These are phyloP conservation scores for Geopemphigus sp. DNA, from an alignment of 1,140 invertebrate species.

Conservation along the genomic window DNA sequence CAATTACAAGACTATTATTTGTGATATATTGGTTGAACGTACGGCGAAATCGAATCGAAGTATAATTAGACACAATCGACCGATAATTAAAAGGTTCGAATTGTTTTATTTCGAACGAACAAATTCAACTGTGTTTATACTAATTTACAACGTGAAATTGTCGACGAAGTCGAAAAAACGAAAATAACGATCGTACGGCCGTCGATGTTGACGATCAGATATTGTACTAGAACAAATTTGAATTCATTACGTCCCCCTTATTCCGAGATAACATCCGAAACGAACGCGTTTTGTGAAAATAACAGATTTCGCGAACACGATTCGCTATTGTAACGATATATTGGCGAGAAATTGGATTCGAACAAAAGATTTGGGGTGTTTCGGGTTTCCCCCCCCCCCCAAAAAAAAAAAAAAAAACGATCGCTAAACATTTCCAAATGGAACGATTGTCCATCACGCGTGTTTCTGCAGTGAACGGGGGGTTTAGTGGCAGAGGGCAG, in stretches of 20 bases:
- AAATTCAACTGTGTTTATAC: too few species aligned
- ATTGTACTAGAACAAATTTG: background rate
- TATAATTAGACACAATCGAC: too few species aligned
- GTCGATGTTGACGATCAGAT: background rate
- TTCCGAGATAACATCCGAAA: slow-evolving; percentile 19
- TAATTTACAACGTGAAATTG: too few species aligned
- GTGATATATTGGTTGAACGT: background rate
- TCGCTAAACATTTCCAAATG: slow-evolving; percentile 29
- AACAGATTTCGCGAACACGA: slow-evolving; percentile 29
- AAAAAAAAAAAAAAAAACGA: background rate
- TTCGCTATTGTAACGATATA: slow-evolving; percentile 6
- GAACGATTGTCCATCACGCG: slow-evolving; percentile 17
- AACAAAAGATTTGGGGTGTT: slow-evolving; percentile 32
- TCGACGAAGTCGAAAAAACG: too few species aligned
- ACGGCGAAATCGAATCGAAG: too few species aligned
- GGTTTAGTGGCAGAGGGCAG: background rate
- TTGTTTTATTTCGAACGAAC: too few species aligned
- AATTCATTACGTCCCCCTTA: slow-evolving; percentile 23
- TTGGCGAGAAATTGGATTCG: slow-evolving; percentile 15
- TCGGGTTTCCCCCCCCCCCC: background rate
- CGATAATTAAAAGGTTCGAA: too few species aligned
- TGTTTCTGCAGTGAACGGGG: too few species aligned
- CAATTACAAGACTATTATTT: background rate
- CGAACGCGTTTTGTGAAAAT: slow-evolving; percentile 20
- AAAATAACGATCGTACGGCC: background rate